Evolutionary conservation across 1,140 invertebrate genomes (phyloP).

Genomic region (Latrodectus geometricus): DNA sequence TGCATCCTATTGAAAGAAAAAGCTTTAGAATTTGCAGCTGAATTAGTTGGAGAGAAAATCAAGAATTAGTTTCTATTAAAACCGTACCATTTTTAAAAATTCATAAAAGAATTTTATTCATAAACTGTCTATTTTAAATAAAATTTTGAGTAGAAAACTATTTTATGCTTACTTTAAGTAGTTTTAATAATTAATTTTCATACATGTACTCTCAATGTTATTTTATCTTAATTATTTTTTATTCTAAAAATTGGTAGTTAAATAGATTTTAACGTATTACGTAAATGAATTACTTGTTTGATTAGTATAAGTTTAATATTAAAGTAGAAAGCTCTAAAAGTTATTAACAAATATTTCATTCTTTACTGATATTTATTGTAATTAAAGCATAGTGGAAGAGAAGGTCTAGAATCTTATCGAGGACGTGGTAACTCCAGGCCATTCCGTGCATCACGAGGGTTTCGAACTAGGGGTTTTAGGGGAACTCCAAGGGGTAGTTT

Average conservation of each 20-base stretch:
- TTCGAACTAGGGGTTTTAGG: not conserved
- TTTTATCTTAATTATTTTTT: not conserved
- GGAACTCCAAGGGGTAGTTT: not conserved
- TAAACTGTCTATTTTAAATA: not conserved
- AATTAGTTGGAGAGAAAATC: not conserved
- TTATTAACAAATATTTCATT: not conserved
- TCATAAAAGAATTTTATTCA: not conserved
- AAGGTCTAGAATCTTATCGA: not conserved
- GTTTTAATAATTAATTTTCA: not conserved
- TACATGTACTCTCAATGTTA: not conserved
- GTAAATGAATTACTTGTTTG: not conserved
- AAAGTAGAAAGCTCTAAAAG: not conserved
- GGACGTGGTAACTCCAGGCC: conserved; percentile 27
- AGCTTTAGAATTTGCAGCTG: not conserved
- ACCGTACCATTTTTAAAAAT: not conserved
- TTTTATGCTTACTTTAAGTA: not conserved
- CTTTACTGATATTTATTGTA: not conserved
- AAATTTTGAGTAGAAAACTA: not conserved
- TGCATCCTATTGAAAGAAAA: not conserved
- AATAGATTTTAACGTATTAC: too few relatives aligned
- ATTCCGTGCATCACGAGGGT: not conserved
- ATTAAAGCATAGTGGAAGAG: not conserved
- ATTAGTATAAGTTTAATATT: not conserved
- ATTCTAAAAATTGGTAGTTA: not conserved
- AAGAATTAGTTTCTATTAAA: not conserved